A percentile compares a stretch with the other conserved stretches of the same genome.
Conservation (phyloP, 2,888 invertebrate genomes). For the Eustalomyia histrio region DNA sequence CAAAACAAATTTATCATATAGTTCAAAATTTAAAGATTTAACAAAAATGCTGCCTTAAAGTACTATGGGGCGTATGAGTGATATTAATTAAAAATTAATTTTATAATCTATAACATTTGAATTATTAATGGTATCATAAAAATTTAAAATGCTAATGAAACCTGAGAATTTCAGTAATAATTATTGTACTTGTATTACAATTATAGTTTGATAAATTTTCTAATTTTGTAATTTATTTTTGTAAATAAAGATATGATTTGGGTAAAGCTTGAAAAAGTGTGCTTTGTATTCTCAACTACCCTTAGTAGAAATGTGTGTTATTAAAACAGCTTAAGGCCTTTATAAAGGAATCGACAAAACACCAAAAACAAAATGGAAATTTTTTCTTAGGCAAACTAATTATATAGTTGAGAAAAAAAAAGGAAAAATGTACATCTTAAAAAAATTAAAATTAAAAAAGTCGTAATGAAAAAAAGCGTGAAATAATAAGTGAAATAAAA, state of each 20-base stretch:
- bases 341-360: not conserved
- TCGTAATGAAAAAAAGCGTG: constrained; percentile 12
- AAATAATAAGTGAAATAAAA: constrained; percentile 11
- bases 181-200: no score
- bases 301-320: not conserved
- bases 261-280: no score
- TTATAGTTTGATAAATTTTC: no score
- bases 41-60: not conserved
- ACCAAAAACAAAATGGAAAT: not conserved
- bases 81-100: not conserved
- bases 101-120: not conserved
- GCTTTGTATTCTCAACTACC: no score
- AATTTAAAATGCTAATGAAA: not conserved
- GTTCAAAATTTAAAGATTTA: no score
- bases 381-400: constrained; percentile 30
- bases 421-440: not conserved
- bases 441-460: constrained; percentile 4
- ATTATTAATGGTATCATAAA: not conserved
- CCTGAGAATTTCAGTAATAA: no score
- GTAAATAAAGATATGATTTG: no score
- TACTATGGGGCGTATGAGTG: not conserved
- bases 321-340: constrained; percentile 4
- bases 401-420: constrained; percentile 31
- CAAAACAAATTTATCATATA: no score
- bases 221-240: no score